Evolutionary conservation across 2,113 vertebrate species (phyloP), one percentile per base, ranked within the genome.

Genomic region (Amblyornis subalaris): DNA sequence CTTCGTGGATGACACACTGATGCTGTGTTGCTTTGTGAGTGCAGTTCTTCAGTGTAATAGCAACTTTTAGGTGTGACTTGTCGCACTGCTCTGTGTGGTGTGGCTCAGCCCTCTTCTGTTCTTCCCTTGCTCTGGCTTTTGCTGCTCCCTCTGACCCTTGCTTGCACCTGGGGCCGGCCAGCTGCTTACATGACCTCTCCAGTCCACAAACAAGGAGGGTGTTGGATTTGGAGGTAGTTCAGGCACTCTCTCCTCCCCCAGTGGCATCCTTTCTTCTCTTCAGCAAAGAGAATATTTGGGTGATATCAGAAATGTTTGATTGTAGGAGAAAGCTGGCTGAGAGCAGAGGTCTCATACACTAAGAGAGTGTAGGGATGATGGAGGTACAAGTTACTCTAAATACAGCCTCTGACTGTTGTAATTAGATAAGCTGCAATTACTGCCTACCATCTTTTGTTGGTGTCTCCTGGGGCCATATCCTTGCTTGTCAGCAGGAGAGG

Each of bases 191-290:
- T 47, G 61, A 74, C 22, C 35, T 64, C 40, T 75, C 22, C 22
- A 58, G 38, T 54, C 35, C 22, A 29, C 71, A 65, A 67, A 6
- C 0, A 2, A 45, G 36, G 33, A 67, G 1, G 2, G 2, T 31
- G 4, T 19, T 47, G 18, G 12, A 22, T 80, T 42, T 74, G 38
- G 44, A 60, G 21, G 25, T 47, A 36, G 10, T 8, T 12, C 55
- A 38, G 42, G 7, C 14, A 35, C 8, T 2, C 17, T 5, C 3
- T 57, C 47, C 33, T 8, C 25, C 10, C 2, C 0, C 1, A 0
- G 6, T 60, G 42, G 7, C 19, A 33, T 57, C 2, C 5, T 48
- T 66, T 53, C 18, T 66, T 67, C 40, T 45, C 26, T 82, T 67
- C n/a, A 50, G n/a, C 18, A 12, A 40, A 67, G 28, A 38, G 36